Base-by-base conservation (phyloP, 2,113 vertebrate species). In the Tachycineta bicolor region DNA sequence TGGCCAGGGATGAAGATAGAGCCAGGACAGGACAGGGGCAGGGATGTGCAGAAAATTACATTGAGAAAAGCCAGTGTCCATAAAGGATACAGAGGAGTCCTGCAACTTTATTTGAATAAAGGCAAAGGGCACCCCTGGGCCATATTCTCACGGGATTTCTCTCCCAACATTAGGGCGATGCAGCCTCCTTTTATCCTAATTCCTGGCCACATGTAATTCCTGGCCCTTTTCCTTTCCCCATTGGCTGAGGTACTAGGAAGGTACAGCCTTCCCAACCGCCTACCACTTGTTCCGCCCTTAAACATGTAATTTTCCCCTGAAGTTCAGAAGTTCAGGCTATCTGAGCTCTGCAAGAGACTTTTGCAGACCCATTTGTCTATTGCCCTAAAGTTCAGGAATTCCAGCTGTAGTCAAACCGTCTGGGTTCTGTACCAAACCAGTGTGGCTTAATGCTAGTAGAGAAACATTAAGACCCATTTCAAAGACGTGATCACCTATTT, bases 141-240 rank as follows among this genome's bases (percentile, higher is more conserved):
- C 53, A 59, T 4, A 17, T 1, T 2, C 7, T 5, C 14, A 5
- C 1, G 1, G 5, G 1, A 0, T 43, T 58, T 43, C 34, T 34
- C 43, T 43, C 25, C 12, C 2, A 7, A 26, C 11, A 1, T 37
- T 76, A 6, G 0, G 46, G 11, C 0, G 1, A 43, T 10, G 31
- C 25, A 43, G 62, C 25, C 17, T 26, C 44, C 31, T 31, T 59
- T 37, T 25, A 50, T 31, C 25, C 25, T 10, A 2, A 25, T 31
- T 76, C 71, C 37, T 3, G 1, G 44, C 52, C 4, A 3, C 17
- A 4, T 17, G 21, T n/a, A n/a, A n/a, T n/a, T n/a, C n/a, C n/a
- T 22, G 37, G 25, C 31, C 21, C 52, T 44, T 25, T 59, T 34
- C 44, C 25, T 50, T 59, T 34, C 44, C 62, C 37, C 53, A 14